Percentiles rank a stretch among this genome's conserved stretches.
Conservation (phyloP, 2,797 vertebrate genomes). For the Erpetoichthys calabaricus region DNA sequence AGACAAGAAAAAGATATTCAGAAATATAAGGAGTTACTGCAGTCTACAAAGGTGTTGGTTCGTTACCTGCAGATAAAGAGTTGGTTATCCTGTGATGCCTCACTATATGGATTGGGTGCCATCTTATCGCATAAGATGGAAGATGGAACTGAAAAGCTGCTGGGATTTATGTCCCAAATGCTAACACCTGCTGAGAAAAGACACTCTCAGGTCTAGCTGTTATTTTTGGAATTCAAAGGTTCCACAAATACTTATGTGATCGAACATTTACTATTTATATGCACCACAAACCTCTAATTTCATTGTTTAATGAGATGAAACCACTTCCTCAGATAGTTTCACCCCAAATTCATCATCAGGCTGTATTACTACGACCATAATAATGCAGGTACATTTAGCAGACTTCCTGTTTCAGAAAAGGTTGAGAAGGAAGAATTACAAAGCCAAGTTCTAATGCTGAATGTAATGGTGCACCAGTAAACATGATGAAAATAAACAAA, state of each 20-base stretch:
- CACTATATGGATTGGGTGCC: neutral
- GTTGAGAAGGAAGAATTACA: neutral
- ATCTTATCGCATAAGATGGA: neutral
- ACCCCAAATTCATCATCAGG: too few relatives aligned
- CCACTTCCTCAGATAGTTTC: too few relatives aligned
- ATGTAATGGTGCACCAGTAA: too few relatives aligned
- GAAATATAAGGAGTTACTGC: neutral
- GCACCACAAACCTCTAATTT: neutral
- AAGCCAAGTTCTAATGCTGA: too few relatives aligned
- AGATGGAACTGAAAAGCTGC: neutral
- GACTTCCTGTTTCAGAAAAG: too few relatives aligned
- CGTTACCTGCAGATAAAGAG: conserved; percentile 1
- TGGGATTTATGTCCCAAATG: neutral
- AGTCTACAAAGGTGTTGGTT: conserved; percentile 1
- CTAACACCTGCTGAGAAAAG: neutral
- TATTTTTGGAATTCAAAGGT: conserved; percentile 10
- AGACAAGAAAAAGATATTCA: neutral
- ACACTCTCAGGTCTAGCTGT: neutral
- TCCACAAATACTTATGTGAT: neutral
- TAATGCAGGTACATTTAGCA: too few relatives aligned
- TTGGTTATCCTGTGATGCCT: conserved; percentile 1
- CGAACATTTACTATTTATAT: conserved; percentile 1
- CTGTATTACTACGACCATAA: too few relatives aligned
- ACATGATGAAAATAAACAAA: too few relatives aligned
- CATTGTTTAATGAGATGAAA: too few relatives aligned